A percentile compares a stretch with the other conserved stretches of the same genome.
phyloP scores from a whole-genome alignment of 2,113 vertebrate species.

The Carettochelys insculpta region DNA sequence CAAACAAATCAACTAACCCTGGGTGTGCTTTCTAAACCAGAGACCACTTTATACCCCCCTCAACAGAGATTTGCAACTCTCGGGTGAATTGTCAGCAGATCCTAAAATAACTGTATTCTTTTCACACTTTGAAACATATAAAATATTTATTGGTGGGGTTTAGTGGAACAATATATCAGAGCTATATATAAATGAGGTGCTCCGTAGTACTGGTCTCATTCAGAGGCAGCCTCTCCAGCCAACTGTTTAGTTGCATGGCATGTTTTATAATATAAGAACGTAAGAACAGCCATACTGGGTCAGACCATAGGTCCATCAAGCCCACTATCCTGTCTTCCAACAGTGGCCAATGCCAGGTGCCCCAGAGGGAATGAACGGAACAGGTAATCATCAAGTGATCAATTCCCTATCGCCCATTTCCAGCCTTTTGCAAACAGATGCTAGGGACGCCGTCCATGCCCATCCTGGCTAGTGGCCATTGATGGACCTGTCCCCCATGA shows the following conservation, averaged over 20 bases:
- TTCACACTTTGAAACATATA: background rate
- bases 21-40: background rate
- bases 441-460: too few species aligned
- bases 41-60: background rate
- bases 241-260: background rate
- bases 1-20: too few species aligned
- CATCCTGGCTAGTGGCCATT: too few species aligned
- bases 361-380: too few species aligned
- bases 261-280: slow-evolving; percentile 21
- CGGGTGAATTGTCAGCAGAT: background rate
- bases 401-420: too few species aligned
- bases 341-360: too few species aligned
- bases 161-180: background rate
- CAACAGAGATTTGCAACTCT: background rate
- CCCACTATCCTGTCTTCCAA: too few species aligned
- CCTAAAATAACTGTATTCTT: background rate
- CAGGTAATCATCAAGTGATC: too few species aligned
- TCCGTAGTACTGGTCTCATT: background rate
- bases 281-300: too few species aligned
- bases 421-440: too few species aligned
- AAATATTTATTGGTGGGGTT: background rate
- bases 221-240: background rate
- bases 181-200: slow-evolving; percentile 5
- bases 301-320: too few species aligned
- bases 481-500: too few species aligned